phyloP scores from a whole-genome alignment of 2,888 invertebrate genomes.

The Caenorhabditis japonica region DNA sequence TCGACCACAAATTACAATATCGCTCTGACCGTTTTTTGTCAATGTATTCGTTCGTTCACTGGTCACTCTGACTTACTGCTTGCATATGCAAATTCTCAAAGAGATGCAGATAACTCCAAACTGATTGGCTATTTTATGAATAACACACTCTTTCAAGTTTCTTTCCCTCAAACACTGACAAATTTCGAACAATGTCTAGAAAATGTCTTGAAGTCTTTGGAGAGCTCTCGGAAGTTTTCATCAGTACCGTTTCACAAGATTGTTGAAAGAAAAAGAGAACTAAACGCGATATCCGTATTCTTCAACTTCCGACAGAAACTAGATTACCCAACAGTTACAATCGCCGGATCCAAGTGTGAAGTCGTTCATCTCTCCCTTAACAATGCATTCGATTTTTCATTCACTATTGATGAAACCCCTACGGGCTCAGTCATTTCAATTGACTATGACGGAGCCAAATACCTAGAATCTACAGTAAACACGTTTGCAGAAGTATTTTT shows the following conservation, averaged over 20 bases:
- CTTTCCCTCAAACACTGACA: not conserved
- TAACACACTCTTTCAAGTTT: constrained; percentile 53
- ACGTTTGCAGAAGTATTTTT: constrained; percentile 50
- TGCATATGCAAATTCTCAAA: constrained; percentile 68
- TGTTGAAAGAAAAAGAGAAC: constrained; percentile 30
- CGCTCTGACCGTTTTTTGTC: constrained; percentile 17
- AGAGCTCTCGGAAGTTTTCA: constrained; percentile 32
- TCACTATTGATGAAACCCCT: constrained; percentile 70
- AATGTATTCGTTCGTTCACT: constrained; percentile 20
- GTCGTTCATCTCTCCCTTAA: constrained; percentile 69
- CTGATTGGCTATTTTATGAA: constrained; percentile 74
- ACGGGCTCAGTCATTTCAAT: constrained; percentile 57
- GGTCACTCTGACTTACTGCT: constrained; percentile 37
- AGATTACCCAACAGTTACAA: constrained; percentile 67
- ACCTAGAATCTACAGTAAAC: constrained; percentile 50
- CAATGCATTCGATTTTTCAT: constrained; percentile 68
- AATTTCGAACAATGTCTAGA: constrained; percentile 18
- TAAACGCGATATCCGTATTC: constrained; percentile 41
- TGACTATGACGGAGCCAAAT: constrained; percentile 63
- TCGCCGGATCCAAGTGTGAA: constrained; percentile 45
- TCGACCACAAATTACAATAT: constrained; percentile 17
- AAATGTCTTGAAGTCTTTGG: constrained; percentile 36
- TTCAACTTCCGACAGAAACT: constrained; percentile 68
- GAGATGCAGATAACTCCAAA: constrained; percentile 54
- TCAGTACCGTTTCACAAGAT: constrained; percentile 54